Percentiles rank a stretch among this genome's conserved stretches.
Conservation (phyloP, 2,888 invertebrate genomes). For the Stenchaetothrips biformis region DNA sequence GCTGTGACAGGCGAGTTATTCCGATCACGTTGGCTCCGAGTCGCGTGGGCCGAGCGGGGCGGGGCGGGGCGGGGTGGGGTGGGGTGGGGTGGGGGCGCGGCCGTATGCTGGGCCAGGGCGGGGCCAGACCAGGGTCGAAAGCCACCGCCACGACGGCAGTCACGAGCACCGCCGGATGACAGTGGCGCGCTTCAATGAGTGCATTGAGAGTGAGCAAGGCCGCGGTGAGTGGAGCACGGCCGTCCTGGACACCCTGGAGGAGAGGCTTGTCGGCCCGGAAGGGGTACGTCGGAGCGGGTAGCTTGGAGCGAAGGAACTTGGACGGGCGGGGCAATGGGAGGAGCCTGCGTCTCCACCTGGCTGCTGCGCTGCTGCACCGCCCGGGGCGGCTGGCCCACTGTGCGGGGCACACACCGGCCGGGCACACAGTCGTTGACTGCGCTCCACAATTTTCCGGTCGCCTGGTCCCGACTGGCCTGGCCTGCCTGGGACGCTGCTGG, state of each 20-base stretch:
- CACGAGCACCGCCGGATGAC: not conserved
- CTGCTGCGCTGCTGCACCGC: too few relatives aligned
- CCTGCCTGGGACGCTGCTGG: not conserved
- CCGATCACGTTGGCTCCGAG: constrained; percentile 6
- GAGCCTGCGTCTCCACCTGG: too few relatives aligned
- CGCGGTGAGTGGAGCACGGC: too few relatives aligned
- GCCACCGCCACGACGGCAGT: not conserved
- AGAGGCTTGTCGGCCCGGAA: too few relatives aligned
- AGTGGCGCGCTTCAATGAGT: not conserved
- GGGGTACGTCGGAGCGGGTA: too few relatives aligned
- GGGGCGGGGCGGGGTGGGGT: not conserved
- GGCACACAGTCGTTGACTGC: constrained; percentile 1
- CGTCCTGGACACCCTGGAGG: too few relatives aligned
- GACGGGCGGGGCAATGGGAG: too few relatives aligned
- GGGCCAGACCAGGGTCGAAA: not conserved
- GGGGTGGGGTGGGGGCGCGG: not conserved
- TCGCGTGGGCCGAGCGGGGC: not conserved
- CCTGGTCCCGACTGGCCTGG: not conserved
- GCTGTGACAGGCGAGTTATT: constrained; percentile 19
- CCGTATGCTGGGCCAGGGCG: not conserved
- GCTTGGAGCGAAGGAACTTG: too few relatives aligned
- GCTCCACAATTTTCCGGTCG: constrained; percentile 20
- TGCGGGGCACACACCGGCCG: too few relatives aligned
- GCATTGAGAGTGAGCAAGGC: too few relatives aligned
- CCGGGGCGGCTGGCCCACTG: too few relatives aligned